A percentile compares a stretch with the other conserved stretches of the same genome.
Evolutionary conservation across 1,140 invertebrate genomes (phyloP).

Genomic region (Diploscapter pachys): DNA sequence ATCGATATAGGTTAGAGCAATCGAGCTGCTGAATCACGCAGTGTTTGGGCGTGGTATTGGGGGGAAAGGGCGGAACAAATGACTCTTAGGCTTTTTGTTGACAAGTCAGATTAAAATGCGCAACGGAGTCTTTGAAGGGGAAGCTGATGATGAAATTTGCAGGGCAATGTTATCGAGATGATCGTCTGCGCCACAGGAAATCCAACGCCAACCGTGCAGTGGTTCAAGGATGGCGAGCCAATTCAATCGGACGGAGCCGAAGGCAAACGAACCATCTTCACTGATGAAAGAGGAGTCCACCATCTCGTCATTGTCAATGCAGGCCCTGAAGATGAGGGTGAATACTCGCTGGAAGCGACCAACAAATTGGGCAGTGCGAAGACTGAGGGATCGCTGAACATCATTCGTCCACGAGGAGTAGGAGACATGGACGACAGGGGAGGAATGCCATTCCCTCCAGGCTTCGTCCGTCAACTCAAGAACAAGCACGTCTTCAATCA

Average conservation of each 20-base stretch:
- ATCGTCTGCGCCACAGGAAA: slow-evolving; percentile 46
- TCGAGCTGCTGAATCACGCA: slow-evolving; percentile 10
- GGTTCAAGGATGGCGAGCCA: slow-evolving; percentile 57
- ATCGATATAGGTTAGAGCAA: not conserved
- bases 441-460: slow-evolving; percentile 57
- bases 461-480: slow-evolving; percentile 57
- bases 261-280: slow-evolving; percentile 54
- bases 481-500: slow-evolving; percentile 59
- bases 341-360: slow-evolving; percentile 51
- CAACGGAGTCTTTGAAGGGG: not conserved
- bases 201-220: slow-evolving; percentile 54
- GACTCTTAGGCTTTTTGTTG: not conserved
- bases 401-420: slow-evolving; percentile 46
- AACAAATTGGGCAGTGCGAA: slow-evolving; percentile 54
- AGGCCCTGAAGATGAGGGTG: slow-evolving; percentile 55
- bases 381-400: slow-evolving; percentile 49
- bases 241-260: slow-evolving; percentile 48
- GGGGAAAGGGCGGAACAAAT: not conserved
- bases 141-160: slow-evolving; percentile 20
- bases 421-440: slow-evolving; percentile 38
- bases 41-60: slow-evolving; percentile 8
- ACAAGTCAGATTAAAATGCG: not conserved
- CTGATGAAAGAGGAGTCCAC: slow-evolving; percentile 56
- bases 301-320: slow-evolving; percentile 48
- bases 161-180: slow-evolving; percentile 44